phyloP scores from a whole-genome alignment of 2,888 invertebrate species.

The Chrysolina oricalcia region DNA sequence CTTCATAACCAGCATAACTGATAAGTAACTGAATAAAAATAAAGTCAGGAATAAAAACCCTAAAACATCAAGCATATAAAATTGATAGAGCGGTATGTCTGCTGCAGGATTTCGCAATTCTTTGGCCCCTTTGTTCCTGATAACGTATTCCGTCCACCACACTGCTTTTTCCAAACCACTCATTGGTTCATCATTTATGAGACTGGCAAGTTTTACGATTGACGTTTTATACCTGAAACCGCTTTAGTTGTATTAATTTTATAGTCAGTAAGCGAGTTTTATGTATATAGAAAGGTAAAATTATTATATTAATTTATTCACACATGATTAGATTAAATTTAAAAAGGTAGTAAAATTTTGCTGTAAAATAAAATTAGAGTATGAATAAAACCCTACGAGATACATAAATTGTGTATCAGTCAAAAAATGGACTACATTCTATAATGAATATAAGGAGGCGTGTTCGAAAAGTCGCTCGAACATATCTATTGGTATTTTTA shows the following conservation, averaged over 20 bases:
- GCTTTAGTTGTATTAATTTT: not conserved
- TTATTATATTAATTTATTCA: too few relatives aligned
- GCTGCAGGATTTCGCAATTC: slow-evolving; percentile 55
- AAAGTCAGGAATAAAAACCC: slow-evolving; percentile 11
- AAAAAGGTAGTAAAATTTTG: too few relatives aligned
- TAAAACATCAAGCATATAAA: slow-evolving; percentile 58
- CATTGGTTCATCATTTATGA: slow-evolving; percentile 49
- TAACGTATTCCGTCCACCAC: slow-evolving; percentile 64
- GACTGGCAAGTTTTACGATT: slow-evolving; percentile 31
- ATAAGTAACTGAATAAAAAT: not conserved
- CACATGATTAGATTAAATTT: too few relatives aligned
- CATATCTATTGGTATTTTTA: too few relatives aligned
- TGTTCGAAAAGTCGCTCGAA: too few relatives aligned
- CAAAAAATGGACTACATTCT: too few relatives aligned
- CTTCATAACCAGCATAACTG: not conserved
- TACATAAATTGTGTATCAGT: too few relatives aligned
- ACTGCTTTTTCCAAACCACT: slow-evolving; percentile 59
- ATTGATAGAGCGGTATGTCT: slow-evolving; percentile 59
- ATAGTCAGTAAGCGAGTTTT: too few relatives aligned
- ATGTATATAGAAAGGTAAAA: too few relatives aligned
- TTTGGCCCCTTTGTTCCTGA: slow-evolving; percentile 60
- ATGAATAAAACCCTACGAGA: too few relatives aligned
- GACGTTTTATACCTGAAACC: slow-evolving; percentile 36
- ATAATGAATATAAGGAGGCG: too few relatives aligned
- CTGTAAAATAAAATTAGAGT: too few relatives aligned